Evolutionary conservation across 2,113 vertebrate genomes (phyloP), one percentile per base, ranked within the genome.

Genomic region (Carassius carassius): DNA sequence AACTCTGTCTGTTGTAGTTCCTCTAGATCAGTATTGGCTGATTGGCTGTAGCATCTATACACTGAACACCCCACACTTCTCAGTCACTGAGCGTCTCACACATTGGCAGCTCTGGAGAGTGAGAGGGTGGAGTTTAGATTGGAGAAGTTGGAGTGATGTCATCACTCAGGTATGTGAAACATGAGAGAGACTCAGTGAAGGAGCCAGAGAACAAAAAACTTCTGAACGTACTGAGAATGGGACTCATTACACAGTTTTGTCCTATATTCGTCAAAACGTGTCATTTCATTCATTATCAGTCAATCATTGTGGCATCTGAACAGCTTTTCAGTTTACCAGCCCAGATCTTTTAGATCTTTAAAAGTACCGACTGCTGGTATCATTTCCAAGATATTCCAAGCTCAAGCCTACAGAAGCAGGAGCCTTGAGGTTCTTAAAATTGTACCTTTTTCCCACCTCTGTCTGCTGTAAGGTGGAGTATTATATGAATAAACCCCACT

Each of bases 151-250:
- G 54, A n/a, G 54, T 78, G 76, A 78, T 78, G 76, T 78, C 76
- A 78, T 58, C 76, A 78, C 51, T 78, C 76, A 78, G 76, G 76
- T 78, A 78, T 78, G 76, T 58, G 76, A 78, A 78, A 78, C 54
- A 78, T 58, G 76, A 78, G 75, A 35, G 54, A 60, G 75, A 56
- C 54, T 60, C 23, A 0, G 73, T 37, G 32, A 58, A n/a, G 54
- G 19, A 78, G 32, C 32, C 76, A 58, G 54, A 78, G 54, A 60
- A 37, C 76, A 78, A 35, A 54, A 37, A 78, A 78, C 75, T 21
- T n/a, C 25, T 35, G 5, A 76, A 32, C 23, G n/a, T 47, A 47
- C 70, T n/a, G 25, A 78, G 54, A 78, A 10, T 6, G 4, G 69
- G 54, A n/a, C n/a, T 11, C 73, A 12, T 23, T 69, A 37, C 16